These are phyloP conservation scores for Dromas ardeola DNA, from an alignment of 2,113 vertebrate genomes.

Conservation along the genomic window DNA sequence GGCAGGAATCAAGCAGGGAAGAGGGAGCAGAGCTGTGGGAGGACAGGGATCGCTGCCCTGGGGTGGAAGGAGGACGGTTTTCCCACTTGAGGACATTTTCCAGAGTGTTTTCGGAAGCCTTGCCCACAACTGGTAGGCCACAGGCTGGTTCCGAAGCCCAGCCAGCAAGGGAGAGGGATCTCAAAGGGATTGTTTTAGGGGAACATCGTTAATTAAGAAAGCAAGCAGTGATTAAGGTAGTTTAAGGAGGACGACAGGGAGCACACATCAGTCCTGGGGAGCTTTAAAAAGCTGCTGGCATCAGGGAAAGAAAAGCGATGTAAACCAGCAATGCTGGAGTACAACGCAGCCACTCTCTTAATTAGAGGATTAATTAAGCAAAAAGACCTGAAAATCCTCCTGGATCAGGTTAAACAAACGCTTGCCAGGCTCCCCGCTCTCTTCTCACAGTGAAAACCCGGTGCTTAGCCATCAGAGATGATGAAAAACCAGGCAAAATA, in stretches of 20 bases:
- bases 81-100: fast-evolving
- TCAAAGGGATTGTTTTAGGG: neutral
- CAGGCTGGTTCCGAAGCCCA: neutral
- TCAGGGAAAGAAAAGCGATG: fast-evolving
- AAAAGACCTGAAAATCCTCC: neutral
- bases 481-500: fast-evolving
- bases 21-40: neutral
- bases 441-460: fast-evolving
- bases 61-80: fast-evolving
- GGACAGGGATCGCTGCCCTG: fast-evolving
- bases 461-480: fast-evolving
- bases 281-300: neutral
- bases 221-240: neutral
- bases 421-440: neutral
- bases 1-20: neutral
- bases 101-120: neutral
- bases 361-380: neutral
- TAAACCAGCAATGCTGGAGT: fast-evolving
- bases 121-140: fast-evolving
- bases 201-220: fast-evolving
- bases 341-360: fast-evolving
- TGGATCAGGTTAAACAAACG: fast-evolving
- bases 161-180: fast-evolving
- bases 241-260: neutral
- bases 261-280: fast-evolving